Conservation (phyloP, 1,140 invertebrate genomes). For the Parapsyche elsis region DNA sequence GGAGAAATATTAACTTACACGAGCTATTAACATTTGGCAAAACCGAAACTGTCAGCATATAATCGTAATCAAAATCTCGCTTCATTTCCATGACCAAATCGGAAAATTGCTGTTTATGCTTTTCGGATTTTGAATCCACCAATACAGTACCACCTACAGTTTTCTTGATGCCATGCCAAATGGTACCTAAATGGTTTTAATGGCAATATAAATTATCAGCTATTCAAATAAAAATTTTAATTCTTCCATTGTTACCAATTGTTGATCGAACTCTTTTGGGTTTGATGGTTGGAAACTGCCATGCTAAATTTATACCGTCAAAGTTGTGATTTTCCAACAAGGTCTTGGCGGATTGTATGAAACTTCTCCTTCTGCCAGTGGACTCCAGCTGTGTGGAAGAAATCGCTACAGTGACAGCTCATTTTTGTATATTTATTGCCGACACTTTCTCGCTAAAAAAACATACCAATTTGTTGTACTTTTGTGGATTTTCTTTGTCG, state of each 20-base stretch:
- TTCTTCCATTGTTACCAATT: slow-evolving; percentile 67
- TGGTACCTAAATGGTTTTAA: slow-evolving; percentile 68
- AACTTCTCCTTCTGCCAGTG: slow-evolving; percentile 75
- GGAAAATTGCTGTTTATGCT: slow-evolving; percentile 82
- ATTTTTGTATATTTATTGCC: not conserved
- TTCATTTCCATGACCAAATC: slow-evolving; percentile 79
- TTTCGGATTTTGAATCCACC: slow-evolving; percentile 79
- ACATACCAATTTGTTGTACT: slow-evolving; percentile 72
- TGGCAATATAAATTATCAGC: not conserved
- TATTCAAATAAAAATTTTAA: not conserved
- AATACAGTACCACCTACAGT: slow-evolving; percentile 76
- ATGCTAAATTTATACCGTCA: slow-evolving; percentile 85
- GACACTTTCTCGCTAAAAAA: not conserved
- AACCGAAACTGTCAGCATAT: slow-evolving; percentile 75
- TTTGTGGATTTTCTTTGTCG: slow-evolving; percentile 72
- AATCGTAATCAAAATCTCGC: slow-evolving; percentile 73
- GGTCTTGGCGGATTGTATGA: slow-evolving; percentile 78
- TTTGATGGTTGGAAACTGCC: slow-evolving; percentile 84
- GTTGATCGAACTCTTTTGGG: slow-evolving; percentile 79
- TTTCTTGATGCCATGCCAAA: slow-evolving; percentile 81
- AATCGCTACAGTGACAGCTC: not conserved
- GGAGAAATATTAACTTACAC: slow-evolving; percentile 64
- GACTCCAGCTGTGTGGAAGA: slow-evolving; percentile 72
- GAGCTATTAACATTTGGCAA: slow-evolving; percentile 81
- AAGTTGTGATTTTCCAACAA: slow-evolving; percentile 81